Conservation (phyloP, 1,140 invertebrate species). For the Ganaspis sp. region DNA sequence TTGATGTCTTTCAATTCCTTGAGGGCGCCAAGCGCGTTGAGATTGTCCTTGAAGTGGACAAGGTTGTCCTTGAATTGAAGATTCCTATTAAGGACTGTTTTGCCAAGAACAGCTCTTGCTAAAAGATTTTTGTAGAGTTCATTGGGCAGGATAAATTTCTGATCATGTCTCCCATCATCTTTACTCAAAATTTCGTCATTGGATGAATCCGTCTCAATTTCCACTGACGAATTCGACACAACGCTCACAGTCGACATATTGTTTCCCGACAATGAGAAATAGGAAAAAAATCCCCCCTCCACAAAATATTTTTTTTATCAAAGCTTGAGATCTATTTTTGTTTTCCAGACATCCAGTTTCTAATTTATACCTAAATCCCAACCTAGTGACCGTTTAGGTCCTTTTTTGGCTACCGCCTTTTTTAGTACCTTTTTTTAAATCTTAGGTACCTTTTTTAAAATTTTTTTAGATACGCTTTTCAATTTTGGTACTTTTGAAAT, state of each 20-base stretch:
- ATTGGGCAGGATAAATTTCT: conserved; percentile 82
- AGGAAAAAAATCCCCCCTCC: neutral
- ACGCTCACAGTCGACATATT: conserved; percentile 74
- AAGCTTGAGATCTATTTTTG: neutral
- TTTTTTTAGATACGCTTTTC: too few relatives aligned
- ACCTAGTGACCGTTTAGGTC: too few relatives aligned
- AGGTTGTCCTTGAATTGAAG: conserved; percentile 73
- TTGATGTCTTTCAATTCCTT: conserved; percentile 73
- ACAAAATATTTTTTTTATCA: neutral
- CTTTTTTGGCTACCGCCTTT: too few relatives aligned
- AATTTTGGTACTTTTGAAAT: too few relatives aligned
- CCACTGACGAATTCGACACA: conserved; percentile 74
- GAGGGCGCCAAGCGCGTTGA: conserved; percentile 69
- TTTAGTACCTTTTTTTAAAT: too few relatives aligned
- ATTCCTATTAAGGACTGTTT: conserved; percentile 73
- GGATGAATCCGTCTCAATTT: conserved; percentile 73
- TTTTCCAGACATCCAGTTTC: too few relatives aligned
- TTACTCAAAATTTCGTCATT: conserved; percentile 67
- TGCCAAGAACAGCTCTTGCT: conserved; percentile 81
- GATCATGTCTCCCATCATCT: conserved; percentile 64
- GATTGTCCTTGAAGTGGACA: conserved; percentile 70
- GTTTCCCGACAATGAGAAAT: neutral
- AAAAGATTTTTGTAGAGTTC: conserved; percentile 87
- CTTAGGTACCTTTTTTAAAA: too few relatives aligned
- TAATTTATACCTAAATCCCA: too few relatives aligned